Evolutionary conservation across 2,113 vertebrate genomes (phyloP), one percentile per base, ranked within the genome.

Genomic region (Thryonomys swinderianus): DNA sequence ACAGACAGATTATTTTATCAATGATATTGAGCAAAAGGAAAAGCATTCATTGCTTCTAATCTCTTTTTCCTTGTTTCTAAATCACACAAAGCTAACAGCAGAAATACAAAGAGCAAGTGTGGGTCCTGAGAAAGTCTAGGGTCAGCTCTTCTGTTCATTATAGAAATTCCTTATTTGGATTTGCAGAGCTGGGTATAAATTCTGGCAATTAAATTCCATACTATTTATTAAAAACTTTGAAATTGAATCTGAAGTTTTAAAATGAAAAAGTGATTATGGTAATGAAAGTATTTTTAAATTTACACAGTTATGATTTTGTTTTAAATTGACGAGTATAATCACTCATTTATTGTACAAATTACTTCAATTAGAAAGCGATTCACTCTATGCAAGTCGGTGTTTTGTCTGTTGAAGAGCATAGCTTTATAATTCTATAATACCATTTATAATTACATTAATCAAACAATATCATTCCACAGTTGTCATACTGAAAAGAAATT

Each of bases 1-100:
- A 91, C n/a, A 73, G 96, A 85, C 95, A 96, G 89, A 95, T 95
- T 95, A 91, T 97, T 89, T 97, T 94, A 96, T 96, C 96, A 95
- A 87, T 96, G 89, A 30, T 91, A 96, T 85, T 94, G 96, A 96
- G 18, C 89, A 93, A 94, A 93, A 97, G 91, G 69, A 89, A 95
- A 95, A 93, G 9, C 64, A 73, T 57, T 97, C 91, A 94, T 89
- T 96, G 91, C 59, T 57, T 91, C 74, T 93, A 81, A 95, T 95
- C 69, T 97, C 57, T 71, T 92, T 94, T 34, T 12, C 51, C 23
- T 85, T 16, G 7, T 61, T 96, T 94, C 64, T 78, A 21, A 88
- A 42, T 88, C 91, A 45, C 66, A 48, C 79, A 48, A 51, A 30
- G 61, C 69, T 62, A 73, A 32, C 27, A 37, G 40, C n/a, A 80